Conservation (phyloP, 2,888 invertebrate species). For the Drosophila mettleri region DNA sequence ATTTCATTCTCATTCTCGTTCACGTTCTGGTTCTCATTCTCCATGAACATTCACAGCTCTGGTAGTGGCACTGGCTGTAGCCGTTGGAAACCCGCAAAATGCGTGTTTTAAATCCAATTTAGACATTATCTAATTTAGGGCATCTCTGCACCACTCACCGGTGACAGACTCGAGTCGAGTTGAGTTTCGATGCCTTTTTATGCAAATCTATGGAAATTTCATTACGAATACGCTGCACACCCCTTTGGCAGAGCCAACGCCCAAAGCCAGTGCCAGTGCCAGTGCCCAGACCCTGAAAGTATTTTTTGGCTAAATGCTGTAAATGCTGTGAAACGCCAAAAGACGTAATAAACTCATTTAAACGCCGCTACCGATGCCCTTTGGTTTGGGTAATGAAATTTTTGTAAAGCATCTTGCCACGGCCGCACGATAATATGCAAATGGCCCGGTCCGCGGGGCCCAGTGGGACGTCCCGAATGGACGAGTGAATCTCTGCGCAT, state of each 20-base stretch:
- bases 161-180: conserved; percentile 12
- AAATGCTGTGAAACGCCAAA: conserved; percentile 63
- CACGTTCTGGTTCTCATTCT: neutral
- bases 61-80: conserved; percentile 15
- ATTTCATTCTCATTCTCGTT: conserved; percentile 8
- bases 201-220: conserved; percentile 81
- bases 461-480: conserved; percentile 40
- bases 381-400: conserved; percentile 79
- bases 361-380: conserved; percentile 55
- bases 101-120: conserved; percentile 84
- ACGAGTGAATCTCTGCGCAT: conserved; percentile 63
- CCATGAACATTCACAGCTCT: neutral
- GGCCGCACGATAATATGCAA: conserved; percentile 71
- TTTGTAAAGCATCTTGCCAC: conserved; percentile 67
- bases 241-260: conserved; percentile 41
- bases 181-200: conserved; percentile 56
- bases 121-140: conserved; percentile 84
- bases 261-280: neutral
- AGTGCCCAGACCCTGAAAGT: conserved; percentile 11
- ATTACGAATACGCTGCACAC: conserved; percentile 66
- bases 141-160: conserved; percentile 66
- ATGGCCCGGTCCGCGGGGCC: conserved; percentile 43
- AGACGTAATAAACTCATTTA: conserved; percentile 83
- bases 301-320: conserved; percentile 69
- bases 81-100: conserved; percentile 81